Evolutionary conservation across 2,113 vertebrate genomes (phyloP).

Genomic region (Mus spicilegus): DNA sequence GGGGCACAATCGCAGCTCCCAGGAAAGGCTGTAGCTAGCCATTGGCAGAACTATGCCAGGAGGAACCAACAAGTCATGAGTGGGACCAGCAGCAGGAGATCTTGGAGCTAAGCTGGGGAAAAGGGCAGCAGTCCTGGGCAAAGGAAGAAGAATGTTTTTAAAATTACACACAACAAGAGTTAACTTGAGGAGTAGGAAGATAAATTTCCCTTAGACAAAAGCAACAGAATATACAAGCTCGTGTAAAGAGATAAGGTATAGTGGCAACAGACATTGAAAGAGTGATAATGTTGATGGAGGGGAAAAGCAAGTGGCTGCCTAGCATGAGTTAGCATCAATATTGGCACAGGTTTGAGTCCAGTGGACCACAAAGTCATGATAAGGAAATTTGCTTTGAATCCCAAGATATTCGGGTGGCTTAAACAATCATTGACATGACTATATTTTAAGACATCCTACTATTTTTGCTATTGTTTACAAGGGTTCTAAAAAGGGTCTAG

Average conservation of each 20-base stretch:
- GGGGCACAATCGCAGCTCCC: too few species aligned
- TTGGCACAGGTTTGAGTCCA: background rate
- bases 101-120: too few species aligned
- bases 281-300: background rate
- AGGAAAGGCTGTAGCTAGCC: too few species aligned
- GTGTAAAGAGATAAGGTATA: background rate
- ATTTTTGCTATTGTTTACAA: background rate
- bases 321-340: background rate
- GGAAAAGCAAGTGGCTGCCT: background rate
- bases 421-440: background rate
- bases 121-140: too few species aligned
- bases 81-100: too few species aligned
- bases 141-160: too few species aligned
- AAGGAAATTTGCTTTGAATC: background rate
- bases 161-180: too few species aligned
- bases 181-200: background rate
- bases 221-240: background rate
- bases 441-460: background rate
- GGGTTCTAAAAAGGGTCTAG: background rate
- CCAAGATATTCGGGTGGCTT: background rate
- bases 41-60: too few species aligned
- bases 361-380: background rate
- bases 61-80: too few species aligned
- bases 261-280: background rate
- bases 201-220: constrained; percentile 5